Evolutionary conservation across 2,888 invertebrate species (phyloP).

Genomic region (Leptinotarsa haldemani): DNA sequence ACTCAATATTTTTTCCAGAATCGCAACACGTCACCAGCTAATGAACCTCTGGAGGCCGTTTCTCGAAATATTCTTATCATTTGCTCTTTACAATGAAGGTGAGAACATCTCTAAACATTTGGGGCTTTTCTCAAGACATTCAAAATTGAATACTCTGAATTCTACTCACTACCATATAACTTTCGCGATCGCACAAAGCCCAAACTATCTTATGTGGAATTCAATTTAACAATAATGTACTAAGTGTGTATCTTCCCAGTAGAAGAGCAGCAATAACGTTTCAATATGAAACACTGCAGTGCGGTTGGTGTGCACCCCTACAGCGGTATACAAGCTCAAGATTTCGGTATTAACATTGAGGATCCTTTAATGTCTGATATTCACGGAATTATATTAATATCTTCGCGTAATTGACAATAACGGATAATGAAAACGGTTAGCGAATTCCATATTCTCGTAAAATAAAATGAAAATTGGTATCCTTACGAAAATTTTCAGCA

Average conservation of each 20-base stretch:
- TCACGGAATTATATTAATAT: slow-evolving; percentile 18
- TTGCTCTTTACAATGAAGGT: too few species aligned
- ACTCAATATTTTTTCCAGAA: too few species aligned
- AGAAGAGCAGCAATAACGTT: slow-evolving; percentile 17
- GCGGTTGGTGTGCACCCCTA: slow-evolving; percentile 10
- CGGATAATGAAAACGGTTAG: slow-evolving; percentile 9
- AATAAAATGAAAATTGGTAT: slow-evolving; percentile 14
- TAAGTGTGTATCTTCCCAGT: slow-evolving; percentile 7
- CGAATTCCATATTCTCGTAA: slow-evolving; percentile 10
- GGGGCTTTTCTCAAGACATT: not conserved
- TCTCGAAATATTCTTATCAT: too few species aligned
- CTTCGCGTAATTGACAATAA: slow-evolving; percentile 13
- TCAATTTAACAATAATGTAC: slow-evolving; percentile 11
- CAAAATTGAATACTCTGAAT: not conserved
- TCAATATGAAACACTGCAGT: slow-evolving; percentile 10
- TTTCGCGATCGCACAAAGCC: not conserved
- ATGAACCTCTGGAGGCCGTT: too few species aligned
- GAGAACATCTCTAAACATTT: too few species aligned
- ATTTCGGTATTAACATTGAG: slow-evolving; percentile 19
- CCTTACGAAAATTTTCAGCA: slow-evolving; percentile 4
- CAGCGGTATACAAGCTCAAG: slow-evolving; percentile 14
- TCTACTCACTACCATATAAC: not conserved
- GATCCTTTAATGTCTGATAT: slow-evolving; percentile 14
- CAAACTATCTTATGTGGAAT: slow-evolving; percentile 14
- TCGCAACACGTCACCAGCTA: too few species aligned